Evolutionary conservation across 2,888 invertebrate genomes (phyloP).

Genomic region (Dichetophora obliterata): DNA sequence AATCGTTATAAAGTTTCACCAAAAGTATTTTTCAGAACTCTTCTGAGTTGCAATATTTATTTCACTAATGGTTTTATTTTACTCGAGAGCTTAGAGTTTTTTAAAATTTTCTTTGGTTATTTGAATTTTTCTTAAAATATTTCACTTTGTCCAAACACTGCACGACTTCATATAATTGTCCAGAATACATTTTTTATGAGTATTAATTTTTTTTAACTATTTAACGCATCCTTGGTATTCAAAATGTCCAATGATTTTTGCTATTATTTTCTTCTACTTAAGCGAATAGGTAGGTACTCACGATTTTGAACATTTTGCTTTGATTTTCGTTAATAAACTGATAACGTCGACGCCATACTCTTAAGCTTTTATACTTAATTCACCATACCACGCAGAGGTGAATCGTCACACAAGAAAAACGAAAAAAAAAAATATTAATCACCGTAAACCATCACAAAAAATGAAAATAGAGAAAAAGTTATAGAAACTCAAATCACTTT

Average conservation of each 20-base stretch:
- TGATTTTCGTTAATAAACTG: conserved; percentile 60
- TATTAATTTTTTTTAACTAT: too few species aligned
- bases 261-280: background rate
- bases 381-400: background rate
- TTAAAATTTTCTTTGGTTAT: too few species aligned
- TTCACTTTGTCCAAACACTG: background rate
- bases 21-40: too few species aligned
- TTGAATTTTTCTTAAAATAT: background rate
- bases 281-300: conserved; percentile 51
- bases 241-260: background rate
- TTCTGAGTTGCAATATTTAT: too few species aligned
- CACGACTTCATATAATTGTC: background rate
- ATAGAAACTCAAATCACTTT: conserved; percentile 46
- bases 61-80: too few species aligned
- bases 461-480: conserved; percentile 45
- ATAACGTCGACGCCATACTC: conserved; percentile 52
- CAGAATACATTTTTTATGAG: too few species aligned
- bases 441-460: conserved; percentile 35
- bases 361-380: conserved; percentile 57
- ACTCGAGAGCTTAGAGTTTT: too few species aligned
- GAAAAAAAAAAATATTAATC: conserved; percentile 22
- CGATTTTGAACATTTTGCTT: conserved; percentile 63
- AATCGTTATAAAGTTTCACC: too few species aligned
- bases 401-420: conserved; percentile 10
- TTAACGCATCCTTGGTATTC: too few species aligned